A percentile compares a stretch with the other conserved stretches of the same genome.
Evolutionary conservation across 2,797 vertebrate genomes (phyloP).

Genomic region (Graptemys geographica): DNA sequence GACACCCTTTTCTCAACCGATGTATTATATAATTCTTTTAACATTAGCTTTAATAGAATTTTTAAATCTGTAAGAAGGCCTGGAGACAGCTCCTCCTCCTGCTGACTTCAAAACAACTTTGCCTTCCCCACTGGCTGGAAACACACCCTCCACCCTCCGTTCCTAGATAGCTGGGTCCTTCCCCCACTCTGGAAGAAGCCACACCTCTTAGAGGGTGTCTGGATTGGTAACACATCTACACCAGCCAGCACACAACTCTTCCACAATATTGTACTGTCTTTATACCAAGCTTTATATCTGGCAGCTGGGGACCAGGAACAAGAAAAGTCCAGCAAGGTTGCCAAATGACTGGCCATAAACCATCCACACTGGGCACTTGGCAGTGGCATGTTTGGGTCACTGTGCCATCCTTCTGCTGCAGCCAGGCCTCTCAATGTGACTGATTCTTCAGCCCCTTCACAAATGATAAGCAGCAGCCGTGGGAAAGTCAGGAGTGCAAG

Average conservation of each 20-base stretch:
- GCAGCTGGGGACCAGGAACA: neutral
- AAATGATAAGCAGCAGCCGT: neutral
- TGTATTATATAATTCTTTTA: too few species aligned
- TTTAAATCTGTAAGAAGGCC: too few species aligned
- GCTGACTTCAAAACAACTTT: neutral
- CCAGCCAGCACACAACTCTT: neutral
- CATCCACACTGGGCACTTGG: neutral
- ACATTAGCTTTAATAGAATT: too few species aligned
- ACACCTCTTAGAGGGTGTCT: neutral
- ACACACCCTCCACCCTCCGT: neutral
- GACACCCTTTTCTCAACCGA: too few species aligned
- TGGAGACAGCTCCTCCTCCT: neutral
- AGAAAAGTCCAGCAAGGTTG: neutral
- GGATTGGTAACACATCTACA: neutral
- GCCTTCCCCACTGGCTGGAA: neutral
- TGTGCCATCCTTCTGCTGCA: neutral
- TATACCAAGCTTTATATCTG: neutral
- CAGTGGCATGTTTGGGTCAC: neutral
- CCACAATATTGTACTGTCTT: neutral
- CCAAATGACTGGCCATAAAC: neutral
- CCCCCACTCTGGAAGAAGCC: neutral
- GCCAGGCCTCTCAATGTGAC: neutral
- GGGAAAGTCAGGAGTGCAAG: neutral
- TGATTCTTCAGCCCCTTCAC: neutral
- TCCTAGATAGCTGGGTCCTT: neutral